Base-by-base conservation (phyloP, 2,888 invertebrate genomes). In the Halictus ligatus region DNA sequence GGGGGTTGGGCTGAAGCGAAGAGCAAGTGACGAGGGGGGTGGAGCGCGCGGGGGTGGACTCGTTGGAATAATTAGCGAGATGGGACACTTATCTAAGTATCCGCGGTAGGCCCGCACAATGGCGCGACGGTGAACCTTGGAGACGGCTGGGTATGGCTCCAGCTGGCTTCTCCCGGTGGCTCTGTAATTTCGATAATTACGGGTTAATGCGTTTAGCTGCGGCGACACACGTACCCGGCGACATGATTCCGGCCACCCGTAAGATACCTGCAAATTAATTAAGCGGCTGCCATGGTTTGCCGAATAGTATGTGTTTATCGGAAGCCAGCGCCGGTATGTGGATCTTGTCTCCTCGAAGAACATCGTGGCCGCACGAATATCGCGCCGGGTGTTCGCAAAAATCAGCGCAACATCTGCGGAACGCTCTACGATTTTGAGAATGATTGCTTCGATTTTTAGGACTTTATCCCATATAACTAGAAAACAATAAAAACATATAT, bases 111-210 rank as follows among this genome's bases (percentile, higher is more conserved):
- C 88, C 86, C 85, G 77, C 86, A 86, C 71, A 86, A 88, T 87
- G 86, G 81, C 80, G 58, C 75, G 35, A 29, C n/a, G 40, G 86
- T 50, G 83, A 87, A 86, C 84, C 89, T 89, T 84, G 75, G 75
- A 88, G 85, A 85, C 79, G 78, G 64, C 72, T 74, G 69, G 78
- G 80, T 79, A 86, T 90, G 87, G 78, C 82, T 88, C 67, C 81
- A 79, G 74, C 76, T 88, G 84, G 84, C 74, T 89, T 83, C 69
- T 69, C 80, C 89, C 84, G 89, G 81, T 83, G 85, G 90, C 83
- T 88, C 90, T 89, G 92, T 93, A 93, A 93, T 93, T 93, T 93
- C 93, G 93, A 93, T 93, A 93, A 93, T 93, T 93, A 92, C 91
- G 88, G 91, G 92, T 91, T 93, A 93, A 93, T 93, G 92, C 91